Conservation (phyloP, 2,113 vertebrate genomes). For the Mustela lutreola region DNA sequence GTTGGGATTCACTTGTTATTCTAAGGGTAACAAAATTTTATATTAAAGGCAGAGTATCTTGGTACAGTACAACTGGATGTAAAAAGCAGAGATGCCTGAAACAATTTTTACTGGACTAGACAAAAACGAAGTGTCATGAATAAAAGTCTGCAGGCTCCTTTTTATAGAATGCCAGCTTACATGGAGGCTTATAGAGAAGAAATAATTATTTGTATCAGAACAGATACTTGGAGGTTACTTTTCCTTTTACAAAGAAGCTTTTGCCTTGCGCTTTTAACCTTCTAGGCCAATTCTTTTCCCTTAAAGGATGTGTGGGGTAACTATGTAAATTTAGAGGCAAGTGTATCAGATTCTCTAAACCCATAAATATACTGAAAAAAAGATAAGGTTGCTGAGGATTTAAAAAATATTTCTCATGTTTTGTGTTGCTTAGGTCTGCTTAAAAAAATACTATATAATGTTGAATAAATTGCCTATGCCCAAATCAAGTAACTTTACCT, state of each 20-base stretch:
- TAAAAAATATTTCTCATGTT: constrained; percentile 19
- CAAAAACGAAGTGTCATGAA: neutral
- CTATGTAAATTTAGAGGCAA: neutral
- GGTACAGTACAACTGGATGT: neutral
- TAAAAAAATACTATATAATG: neutral
- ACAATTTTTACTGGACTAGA: neutral
- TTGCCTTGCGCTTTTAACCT: neutral
- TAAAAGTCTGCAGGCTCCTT: neutral
- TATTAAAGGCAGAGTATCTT: constrained; percentile 47
- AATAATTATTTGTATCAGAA: constrained; percentile 17
- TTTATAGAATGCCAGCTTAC: neutral
- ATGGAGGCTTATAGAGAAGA: neutral
- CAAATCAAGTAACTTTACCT: neutral
- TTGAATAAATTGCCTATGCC: neutral
- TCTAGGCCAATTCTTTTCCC: neutral
- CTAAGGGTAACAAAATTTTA: constrained; percentile 29
- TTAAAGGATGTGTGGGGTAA: neutral
- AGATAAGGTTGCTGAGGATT: neutral
- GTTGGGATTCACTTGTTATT: constrained; percentile 60
- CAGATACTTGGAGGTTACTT: neutral
- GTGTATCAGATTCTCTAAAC: constrained; percentile 6
- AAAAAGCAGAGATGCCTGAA: neutral
- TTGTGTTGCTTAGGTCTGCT: neutral
- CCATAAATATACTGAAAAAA: neutral
- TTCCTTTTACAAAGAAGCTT: constrained; percentile 9